Conservation (phyloP, 2,797 vertebrate genomes). For the Aldrovandia affinis region DNA sequence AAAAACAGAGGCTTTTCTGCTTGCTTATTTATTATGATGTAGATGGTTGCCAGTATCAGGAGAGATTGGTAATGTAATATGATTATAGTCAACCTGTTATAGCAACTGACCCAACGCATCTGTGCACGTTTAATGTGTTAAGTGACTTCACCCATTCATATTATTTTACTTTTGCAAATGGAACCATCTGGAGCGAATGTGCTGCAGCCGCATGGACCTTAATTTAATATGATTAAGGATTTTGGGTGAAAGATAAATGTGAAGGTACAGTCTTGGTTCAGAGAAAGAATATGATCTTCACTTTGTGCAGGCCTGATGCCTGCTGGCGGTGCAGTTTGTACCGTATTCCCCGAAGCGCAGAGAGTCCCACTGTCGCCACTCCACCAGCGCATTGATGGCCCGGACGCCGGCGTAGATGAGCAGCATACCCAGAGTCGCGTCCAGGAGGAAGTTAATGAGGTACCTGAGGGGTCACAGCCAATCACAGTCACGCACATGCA, state of each 20-base stretch:
- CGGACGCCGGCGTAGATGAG: constrained; percentile 93
- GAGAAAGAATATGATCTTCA: background rate
- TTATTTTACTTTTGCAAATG: background rate
- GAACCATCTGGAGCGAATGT: background rate
- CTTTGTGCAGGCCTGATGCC: background rate
- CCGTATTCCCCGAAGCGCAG: constrained; percentile 98
- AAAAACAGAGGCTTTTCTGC: too few relatives aligned
- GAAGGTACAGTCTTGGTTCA: background rate
- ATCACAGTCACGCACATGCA: background rate
- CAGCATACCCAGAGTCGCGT: constrained; percentile 95
- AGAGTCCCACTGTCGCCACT: constrained; percentile 96
- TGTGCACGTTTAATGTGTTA: background rate
- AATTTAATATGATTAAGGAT: background rate
- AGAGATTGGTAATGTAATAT: background rate
- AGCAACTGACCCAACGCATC: background rate
- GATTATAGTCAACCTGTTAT: background rate
- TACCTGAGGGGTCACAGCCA: constrained; percentile 75
- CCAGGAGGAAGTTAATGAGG: constrained; percentile 97
- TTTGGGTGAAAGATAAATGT: too few relatives aligned
- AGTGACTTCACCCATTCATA: background rate
- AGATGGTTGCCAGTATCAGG: too few relatives aligned
- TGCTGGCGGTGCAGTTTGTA: constrained; percentile 59
- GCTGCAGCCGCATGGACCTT: background rate
- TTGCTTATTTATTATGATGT: too few relatives aligned
- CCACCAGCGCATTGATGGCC: constrained; percentile 86